Conservation (phyloP, 2,888 invertebrate species). For the Mayetiola destructor region DNA sequence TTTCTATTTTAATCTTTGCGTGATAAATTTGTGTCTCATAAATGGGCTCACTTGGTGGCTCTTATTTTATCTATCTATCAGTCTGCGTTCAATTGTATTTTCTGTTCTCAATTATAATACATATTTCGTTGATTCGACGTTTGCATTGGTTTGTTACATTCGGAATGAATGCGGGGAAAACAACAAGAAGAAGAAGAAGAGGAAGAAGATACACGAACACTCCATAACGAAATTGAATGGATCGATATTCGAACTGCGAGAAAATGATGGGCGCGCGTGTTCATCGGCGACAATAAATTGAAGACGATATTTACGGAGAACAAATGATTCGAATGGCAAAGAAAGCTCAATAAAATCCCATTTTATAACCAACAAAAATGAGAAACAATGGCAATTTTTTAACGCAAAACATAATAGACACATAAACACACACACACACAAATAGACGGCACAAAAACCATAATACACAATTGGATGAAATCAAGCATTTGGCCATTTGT, state of each 20-base stretch:
- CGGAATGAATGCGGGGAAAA: neutral
- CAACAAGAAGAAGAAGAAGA: neutral
- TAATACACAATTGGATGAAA: neutral
- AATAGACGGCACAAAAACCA: neutral
- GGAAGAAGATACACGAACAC: neutral
- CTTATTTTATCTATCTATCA: slow-evolving; percentile 3
- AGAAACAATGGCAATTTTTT: neutral
- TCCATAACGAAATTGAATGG: neutral
- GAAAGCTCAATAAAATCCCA: slow-evolving; percentile 8
- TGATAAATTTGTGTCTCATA: slow-evolving; percentile 11
- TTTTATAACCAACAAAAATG: slow-evolving; percentile 1
- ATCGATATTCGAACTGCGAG: neutral
- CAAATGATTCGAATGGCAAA: neutral
- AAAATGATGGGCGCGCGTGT: neutral
- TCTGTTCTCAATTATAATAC: too few relatives aligned
- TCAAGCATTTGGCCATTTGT: neutral
- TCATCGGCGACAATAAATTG: neutral
- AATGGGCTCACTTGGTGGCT: too few relatives aligned
- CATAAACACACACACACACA: neutral
- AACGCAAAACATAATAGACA: neutral
- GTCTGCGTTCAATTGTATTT: too few relatives aligned
- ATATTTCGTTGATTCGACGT: too few relatives aligned
- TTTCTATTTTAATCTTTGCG: slow-evolving; percentile 11
- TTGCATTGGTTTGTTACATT: too few relatives aligned
- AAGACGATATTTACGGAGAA: slow-evolving; percentile 7